Base-by-base conservation (phyloP, 2,113 vertebrate species). In the Cynoglossus semilaevis region DNA sequence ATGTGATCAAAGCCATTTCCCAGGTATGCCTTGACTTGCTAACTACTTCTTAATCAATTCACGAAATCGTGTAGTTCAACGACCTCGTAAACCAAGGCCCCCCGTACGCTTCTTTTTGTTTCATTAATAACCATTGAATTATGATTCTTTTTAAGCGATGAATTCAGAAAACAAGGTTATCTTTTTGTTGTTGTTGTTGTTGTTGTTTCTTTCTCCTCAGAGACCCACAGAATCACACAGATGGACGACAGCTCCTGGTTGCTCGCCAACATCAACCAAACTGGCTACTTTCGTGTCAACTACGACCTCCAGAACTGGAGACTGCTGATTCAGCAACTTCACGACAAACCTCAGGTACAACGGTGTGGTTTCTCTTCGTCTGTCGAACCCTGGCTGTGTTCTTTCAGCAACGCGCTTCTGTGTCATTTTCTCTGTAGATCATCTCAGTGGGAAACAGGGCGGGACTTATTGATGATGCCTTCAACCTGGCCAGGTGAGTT, bases 301-400 rank as follows among this genome's bases (percentile, higher is more conserved):
- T 99, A 98, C 53, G 95, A 99, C 89, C 89, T 94, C 55, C 92
- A 92, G 72, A 99, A 99, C 81, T 99, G 97, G 97, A 95, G 88
- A 65, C 87, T 97, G 70, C 82, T 99, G 61, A 97, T 95, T 76
- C 93, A 93, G 69, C 96, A 99, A 51, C 91, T 99, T 52, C 94
- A 91, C 87, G 91, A 60, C 80, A 94, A 94, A 70, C 93, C 91
- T 42, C 89, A 93, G 80, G 96, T 98, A 91, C 45, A 17, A 18
- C 15, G 3, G 3, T 42, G 5, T 42, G 9, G 12, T 38, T 38
- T 38, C 2, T 38, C 12, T 36, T 5, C 34, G 12, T 56, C 13
- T 42, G 18, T 7, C 40, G 7, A 1, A 13, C 4, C 46, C 8
- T 29, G 0, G 29, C 34, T 58, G 8, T 46, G 17, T 9, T 17